Conservation (phyloP, 53 echinoderm and acorn worm species). For the Temnopleurus reevesii region DNA sequence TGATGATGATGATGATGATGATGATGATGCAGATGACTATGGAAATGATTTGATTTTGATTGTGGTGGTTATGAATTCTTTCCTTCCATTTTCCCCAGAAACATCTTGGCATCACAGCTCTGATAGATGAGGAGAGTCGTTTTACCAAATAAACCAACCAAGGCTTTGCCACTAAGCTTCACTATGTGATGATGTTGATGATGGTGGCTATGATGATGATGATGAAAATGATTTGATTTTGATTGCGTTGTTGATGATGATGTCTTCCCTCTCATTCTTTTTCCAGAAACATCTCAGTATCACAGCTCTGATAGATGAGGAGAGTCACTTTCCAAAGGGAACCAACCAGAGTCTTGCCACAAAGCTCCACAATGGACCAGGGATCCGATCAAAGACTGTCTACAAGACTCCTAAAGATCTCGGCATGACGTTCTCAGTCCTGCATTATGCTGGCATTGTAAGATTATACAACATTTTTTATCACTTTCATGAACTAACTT, state of each 20-base stretch:
- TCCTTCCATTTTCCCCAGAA: conserved; percentile 39
- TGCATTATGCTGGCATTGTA: conserved; percentile 98
- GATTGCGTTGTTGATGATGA: neutral
- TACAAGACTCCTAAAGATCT: conserved; percentile 89
- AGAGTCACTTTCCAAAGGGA: conserved; percentile 89
- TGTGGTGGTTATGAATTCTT: neutral
- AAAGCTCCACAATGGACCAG: conserved; percentile 92
- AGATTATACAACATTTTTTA: no score
- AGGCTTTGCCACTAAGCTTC: conserved; percentile 92
- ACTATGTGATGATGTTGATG: no score
- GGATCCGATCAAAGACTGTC: conserved; percentile 72
- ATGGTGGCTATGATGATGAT: no score
- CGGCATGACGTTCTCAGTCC: conserved; percentile 77
- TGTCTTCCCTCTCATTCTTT: neutral
- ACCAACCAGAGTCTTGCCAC: conserved; percentile 86
- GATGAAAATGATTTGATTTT: no score
- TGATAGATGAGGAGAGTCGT: conserved; percentile 95
- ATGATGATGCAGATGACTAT: neutral
- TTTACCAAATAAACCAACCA: conserved; percentile 82
- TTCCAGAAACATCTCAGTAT: conserved; percentile 74
- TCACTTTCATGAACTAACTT: no score
- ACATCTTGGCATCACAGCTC: conserved; percentile 77
- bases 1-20: neutral
- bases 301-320: conserved; percentile 89
- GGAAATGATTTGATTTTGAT: no score